Conservation (phyloP, 1,140 invertebrate genomes). For the Leptonema lineaticorne region DNA sequence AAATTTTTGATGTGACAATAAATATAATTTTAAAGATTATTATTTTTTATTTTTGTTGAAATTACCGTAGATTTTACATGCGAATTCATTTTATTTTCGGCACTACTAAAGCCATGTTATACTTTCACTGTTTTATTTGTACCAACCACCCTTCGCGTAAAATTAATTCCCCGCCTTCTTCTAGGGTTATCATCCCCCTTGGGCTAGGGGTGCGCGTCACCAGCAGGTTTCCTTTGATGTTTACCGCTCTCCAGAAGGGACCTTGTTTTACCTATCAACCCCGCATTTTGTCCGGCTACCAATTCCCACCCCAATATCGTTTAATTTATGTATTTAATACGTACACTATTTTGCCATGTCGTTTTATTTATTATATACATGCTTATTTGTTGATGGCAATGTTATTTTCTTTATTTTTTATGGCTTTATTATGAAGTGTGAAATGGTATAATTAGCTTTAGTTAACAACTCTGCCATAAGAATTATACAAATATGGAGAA, state of each 20-base stretch:
- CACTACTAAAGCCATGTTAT: not conserved
- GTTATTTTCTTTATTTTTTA: not conserved
- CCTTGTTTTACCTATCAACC: conserved; percentile 26
- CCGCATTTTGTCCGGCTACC: not conserved
- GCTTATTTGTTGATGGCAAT: not conserved
- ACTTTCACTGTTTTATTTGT: conserved; percentile 27
- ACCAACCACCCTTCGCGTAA: conserved; percentile 26
- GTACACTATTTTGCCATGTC: not conserved
- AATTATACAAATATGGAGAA: not conserved
- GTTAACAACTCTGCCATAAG: not conserved
- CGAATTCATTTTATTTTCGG: no score
- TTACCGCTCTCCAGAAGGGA: conserved; percentile 24
- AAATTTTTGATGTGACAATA: no score
- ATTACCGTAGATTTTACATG: no score
- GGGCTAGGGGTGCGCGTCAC: conserved; percentile 32
- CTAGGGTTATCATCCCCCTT: conserved; percentile 24
- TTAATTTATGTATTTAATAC: not conserved
- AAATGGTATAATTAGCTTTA: not conserved
- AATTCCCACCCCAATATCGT: not conserved
- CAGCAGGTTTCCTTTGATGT: conserved; percentile 40
- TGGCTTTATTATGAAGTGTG: not conserved
- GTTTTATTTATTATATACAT: not conserved
- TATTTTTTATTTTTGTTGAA: no score
- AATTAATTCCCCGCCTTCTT: conserved; percentile 30
- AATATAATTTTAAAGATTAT: no score